Base-by-base conservation (phyloP, 2,797 vertebrate species). In the Gadopsis marmoratus region DNA sequence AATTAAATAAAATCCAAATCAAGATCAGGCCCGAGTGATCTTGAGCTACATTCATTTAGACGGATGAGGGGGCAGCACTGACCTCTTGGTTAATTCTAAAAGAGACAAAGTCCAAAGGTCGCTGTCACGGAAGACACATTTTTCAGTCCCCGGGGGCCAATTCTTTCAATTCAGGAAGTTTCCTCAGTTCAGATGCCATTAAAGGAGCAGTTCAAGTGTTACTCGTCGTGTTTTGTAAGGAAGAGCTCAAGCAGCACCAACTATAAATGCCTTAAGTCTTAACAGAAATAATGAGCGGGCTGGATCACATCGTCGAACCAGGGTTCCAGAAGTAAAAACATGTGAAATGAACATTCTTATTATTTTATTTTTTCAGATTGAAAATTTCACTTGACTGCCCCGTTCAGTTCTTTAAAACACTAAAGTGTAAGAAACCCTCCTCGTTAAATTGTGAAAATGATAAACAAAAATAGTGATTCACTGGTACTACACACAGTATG, bases 1-100 rank as follows among this genome's bases (percentile, higher is more conserved):
- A 94, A 95, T 92, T 89, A 89, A 93, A 95, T 92, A 76, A 93
- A 92, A 90, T 58, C 85, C 85, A 74, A 92, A 87, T 92, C 90
- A 86, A 86, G 90, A 93, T 86, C 76, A 63, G 82, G 85, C 78
- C 71, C 67, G 4, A 83, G 84, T 82, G 85, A 92, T 89, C 81
- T 66, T 61, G 50, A 74, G 90, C 87, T 78, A 72, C 86, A 76
- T 84, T 90, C 90, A 88, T 92, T 84, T 64, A 89, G 91, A 92
- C 55, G 62, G 86, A 92, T 89, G 71, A 26, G 76, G 19, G 48
- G 74, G 64, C 72, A 13, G 63, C 58, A 0, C 64, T 79, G 89
- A 90, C 89, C 90, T 80, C 87, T 82, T 8, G 79, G 76, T 66
- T 80, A 81, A 75, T 85, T 88, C 83, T 92, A 89, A 89, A 87